phyloP scores from a whole-genome alignment of 30 jellyfish, hydroid and myxozoan genomes.

The Nemopilema nomurai region DNA sequence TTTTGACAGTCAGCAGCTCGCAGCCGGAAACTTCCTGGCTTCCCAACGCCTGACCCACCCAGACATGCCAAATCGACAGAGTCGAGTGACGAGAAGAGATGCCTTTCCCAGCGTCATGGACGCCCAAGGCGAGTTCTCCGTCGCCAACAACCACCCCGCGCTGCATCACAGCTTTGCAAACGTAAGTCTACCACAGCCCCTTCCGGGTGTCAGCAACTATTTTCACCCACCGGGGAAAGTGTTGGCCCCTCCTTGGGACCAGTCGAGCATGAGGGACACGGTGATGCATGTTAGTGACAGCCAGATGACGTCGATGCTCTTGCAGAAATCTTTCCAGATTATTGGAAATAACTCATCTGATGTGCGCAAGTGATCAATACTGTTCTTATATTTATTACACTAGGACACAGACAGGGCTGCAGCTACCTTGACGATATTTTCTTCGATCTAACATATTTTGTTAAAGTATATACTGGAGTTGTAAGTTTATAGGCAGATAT shows the following conservation, averaged over 20 bases:
- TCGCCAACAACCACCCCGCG: conserved; percentile 25
- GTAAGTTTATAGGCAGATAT: neutral
- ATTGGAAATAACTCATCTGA: conserved; percentile 30
- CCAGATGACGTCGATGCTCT: conserved; percentile 28
- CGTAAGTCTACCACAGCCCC: conserved; percentile 15
- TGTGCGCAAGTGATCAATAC: conserved; percentile 17
- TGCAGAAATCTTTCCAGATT: conserved; percentile 36
- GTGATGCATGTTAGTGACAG: conserved; percentile 28
- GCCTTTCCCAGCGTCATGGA: conserved; percentile 20
- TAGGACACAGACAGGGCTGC: too few species aligned
- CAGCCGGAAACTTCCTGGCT: conserved; percentile 29
- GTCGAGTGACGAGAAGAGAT: conserved; percentile 41
- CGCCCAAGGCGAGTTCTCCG: conserved; percentile 31
- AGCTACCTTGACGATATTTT: too few species aligned
- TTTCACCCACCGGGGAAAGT: conserved; percentile 50
- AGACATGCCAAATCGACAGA: conserved; percentile 30
- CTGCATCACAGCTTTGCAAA: conserved; percentile 37
- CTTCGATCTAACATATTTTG: neutral
- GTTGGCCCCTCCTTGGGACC: conserved; percentile 24
- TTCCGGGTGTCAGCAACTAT: conserved; percentile 20
- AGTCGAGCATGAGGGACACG: conserved; percentile 25
- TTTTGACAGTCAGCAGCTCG: conserved; percentile 38
- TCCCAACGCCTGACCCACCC: conserved; percentile 48
- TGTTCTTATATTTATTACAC: neutral
- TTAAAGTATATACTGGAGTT: neutral